Percentiles rank a stretch among this genome's conserved stretches.
These are phyloP conservation scores for Myopa testacea DNA, from an alignment of 2,888 invertebrate species.

Conservation along the genomic window DNA sequence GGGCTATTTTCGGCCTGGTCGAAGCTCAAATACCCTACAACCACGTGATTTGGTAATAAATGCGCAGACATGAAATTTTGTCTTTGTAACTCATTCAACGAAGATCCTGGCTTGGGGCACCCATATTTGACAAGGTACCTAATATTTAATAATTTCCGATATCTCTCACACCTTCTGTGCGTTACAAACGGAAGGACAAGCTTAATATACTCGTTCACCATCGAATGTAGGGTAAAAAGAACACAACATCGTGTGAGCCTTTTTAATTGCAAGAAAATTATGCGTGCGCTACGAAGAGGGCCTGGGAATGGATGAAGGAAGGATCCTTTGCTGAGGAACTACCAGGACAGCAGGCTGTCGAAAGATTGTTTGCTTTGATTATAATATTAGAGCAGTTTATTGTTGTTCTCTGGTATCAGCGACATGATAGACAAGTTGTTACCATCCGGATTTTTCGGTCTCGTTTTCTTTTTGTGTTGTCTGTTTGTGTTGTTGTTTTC, in stretches of 20 bases:
- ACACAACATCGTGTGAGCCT: background rate
- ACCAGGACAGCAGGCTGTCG: background rate
- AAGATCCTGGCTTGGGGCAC: background rate
- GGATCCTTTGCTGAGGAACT: background rate
- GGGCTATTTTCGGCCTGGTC: background rate
- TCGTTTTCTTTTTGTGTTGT: background rate
- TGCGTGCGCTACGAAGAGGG: background rate
- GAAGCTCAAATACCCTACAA: too few species aligned
- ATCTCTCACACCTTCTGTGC: too few species aligned
- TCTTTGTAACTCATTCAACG: too few species aligned
- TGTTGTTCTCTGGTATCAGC: background rate
- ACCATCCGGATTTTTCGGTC: background rate
- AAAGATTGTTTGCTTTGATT: conserved; percentile 26
- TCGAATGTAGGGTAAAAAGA: too few species aligned
- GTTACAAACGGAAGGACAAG: too few species aligned
- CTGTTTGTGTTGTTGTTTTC: background rate
- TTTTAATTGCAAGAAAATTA: conserved; percentile 35
- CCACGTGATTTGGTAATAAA: too few species aligned
- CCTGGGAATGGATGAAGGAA: conserved; percentile 6
- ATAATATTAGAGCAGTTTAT: conserved; percentile 19
- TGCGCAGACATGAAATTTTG: too few species aligned
- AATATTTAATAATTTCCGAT: too few species aligned
- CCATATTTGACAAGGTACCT: too few species aligned
- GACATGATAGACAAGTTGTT: conserved; percentile 12
- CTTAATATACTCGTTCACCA: too few species aligned